Conservation (phyloP, 2,797 vertebrate genomes). For the Eulemur rubriventer region DNA sequence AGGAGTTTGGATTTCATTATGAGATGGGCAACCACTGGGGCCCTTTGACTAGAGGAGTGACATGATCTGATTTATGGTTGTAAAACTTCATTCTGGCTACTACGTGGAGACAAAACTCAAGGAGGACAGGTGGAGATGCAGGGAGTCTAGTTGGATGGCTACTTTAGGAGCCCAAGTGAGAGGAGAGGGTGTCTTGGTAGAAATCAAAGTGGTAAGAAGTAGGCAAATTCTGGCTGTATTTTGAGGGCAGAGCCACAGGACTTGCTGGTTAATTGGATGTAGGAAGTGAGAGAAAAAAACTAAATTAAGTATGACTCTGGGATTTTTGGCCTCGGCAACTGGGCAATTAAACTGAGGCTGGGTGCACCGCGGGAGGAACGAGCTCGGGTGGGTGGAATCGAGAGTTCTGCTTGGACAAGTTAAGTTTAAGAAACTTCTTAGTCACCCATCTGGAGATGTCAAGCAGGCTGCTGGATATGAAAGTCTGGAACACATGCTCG, state of each 20-base stretch:
- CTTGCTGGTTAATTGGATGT: not conserved
- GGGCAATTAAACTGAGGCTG: not conserved
- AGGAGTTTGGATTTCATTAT: not conserved
- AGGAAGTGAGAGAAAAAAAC: not conserved
- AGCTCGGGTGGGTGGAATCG: not conserved
- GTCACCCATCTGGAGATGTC: not conserved
- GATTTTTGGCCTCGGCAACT: not conserved
- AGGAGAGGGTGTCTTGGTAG: not conserved
- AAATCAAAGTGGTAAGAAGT: not conserved
- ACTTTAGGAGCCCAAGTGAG: rapidly evolving
- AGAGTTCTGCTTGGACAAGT: not conserved
- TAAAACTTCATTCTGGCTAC: not conserved
- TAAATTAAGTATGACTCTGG: not conserved
- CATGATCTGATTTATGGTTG: not conserved
- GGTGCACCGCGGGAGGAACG: not conserved
- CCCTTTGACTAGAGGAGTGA: not conserved
- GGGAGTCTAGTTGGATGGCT: not conserved
- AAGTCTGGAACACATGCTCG: not conserved
- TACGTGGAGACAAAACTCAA: not conserved
- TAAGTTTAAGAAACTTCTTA: not conserved
- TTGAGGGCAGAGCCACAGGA: not conserved
- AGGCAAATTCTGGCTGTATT: not conserved
- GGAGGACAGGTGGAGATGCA: not conserved
- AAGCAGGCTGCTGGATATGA: not conserved
- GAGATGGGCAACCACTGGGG: not conserved